Percentiles rank a stretch among this genome's conserved stretches.
phyloP scores from a whole-genome alignment of 2,113 vertebrate genomes.

The Cynopterus brachyotis region DNA sequence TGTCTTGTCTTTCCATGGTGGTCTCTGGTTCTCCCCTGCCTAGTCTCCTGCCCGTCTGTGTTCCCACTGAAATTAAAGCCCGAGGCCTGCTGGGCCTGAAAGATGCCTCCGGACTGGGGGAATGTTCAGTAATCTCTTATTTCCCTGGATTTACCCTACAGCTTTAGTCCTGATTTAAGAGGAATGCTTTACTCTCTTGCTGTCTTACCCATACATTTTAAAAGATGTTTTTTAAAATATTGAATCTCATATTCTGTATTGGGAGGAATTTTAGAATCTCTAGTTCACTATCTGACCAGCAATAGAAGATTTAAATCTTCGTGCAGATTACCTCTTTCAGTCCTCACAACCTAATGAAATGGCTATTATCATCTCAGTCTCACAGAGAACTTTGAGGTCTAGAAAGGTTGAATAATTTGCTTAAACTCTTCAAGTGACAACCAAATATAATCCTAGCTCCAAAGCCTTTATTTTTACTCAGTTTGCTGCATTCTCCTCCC shows the following conservation, averaged over 20 bases:
- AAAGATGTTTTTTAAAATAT: neutral
- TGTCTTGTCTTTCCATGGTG: neutral
- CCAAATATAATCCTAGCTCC: neutral
- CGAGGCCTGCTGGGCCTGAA: neutral
- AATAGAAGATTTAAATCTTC: neutral
- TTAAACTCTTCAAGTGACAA: neutral
- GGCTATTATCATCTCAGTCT: neutral
- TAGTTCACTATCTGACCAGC: neutral
- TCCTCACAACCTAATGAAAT: neutral
- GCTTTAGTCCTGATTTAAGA: neutral
- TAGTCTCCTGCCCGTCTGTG: neutral
- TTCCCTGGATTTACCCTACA: neutral
- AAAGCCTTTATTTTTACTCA: neutral
- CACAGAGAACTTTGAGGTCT: neutral
- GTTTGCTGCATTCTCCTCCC: neutral
- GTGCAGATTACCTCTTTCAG: neutral
- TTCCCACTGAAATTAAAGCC: neutral
- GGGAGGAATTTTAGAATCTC: neutral
- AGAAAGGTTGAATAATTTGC: neutral
- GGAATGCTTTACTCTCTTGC: neutral
- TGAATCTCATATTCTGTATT: neutral
- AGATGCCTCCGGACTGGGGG: neutral
- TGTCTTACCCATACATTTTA: neutral
- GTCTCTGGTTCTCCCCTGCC: neutral
- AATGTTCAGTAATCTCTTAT: neutral